Evolutionary conservation across 2,113 vertebrate genomes (phyloP), one percentile per base, ranked within the genome.

Genomic region (Tapirus terrestris): DNA sequence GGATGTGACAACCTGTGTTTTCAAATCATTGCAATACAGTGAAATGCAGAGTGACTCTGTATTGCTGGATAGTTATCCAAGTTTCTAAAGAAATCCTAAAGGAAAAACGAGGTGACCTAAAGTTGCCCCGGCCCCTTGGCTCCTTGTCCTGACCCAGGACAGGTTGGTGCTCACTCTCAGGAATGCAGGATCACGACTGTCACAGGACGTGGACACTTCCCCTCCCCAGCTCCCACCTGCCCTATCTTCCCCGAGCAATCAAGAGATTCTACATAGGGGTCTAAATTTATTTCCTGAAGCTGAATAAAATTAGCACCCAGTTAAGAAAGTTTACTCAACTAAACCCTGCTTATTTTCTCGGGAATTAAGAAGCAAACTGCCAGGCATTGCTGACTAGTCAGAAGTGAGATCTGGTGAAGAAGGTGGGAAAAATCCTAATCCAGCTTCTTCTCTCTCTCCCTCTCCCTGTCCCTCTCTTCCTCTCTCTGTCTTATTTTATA

Each of bases 271-370:
- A 77, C 84, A n/a, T 51, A 12, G 20, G 43, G 91, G 91, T 95
- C 95, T 89, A 65, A 53, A 79, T 98, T 98, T 97, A 98, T 98
- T 98, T 98, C 95, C 86, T 94, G 77, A 95, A 51, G 93, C 95
- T 98, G 96, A 98, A 91, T 97, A 98, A 85, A 93, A 98, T 98
- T 98, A 98, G 98, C 96, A 97, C 97, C 98, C 91, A 97, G 96
- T 98, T 98, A 97, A 87, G 79, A 95, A 45, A 98, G 92, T 98
- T 98, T 98, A 98, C 67, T 98, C 97, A 97, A 94, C 88, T 98
- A 98, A 98, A 29, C 72, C 93, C 36, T 39, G 89, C 89, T 98
- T 98, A 96, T 98, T 99, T 98, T 97, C 95, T 95, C 98, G 98
- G 97, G 98, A 98, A 98, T 98, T 98, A 98, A 97, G 67, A 98